These are phyloP conservation scores for Catharus fuscescens DNA, from an alignment of 2,113 vertebrate genomes.

Conservation along the genomic window DNA sequence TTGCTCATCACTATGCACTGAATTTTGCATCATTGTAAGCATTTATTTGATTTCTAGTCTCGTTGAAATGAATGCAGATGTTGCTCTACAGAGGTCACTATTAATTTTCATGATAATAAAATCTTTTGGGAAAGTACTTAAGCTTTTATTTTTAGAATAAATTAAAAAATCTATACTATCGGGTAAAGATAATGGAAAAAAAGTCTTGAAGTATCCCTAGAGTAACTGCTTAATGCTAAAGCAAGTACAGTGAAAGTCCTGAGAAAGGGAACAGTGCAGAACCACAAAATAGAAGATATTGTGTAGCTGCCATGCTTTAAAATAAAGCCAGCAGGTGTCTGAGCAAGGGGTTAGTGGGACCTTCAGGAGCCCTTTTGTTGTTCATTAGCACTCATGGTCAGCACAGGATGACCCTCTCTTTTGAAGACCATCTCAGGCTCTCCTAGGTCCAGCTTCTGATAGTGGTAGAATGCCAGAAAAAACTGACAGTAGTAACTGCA, in stretches of 20 bases:
- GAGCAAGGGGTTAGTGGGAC: not conserved
- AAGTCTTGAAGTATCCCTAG: not conserved
- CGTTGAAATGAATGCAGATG: not conserved
- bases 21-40: not conserved
- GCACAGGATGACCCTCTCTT: not conserved
- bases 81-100: not conserved
- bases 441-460: not conserved
- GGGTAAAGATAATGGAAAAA: not conserved
- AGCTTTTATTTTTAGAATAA: not conserved
- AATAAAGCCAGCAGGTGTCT: not conserved
- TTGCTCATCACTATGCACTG: not conserved
- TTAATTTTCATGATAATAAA: not conserved
- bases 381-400: not conserved
- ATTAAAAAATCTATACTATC: not conserved
- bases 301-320: not conserved
- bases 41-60: not conserved
- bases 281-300: not conserved
- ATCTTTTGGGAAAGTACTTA: not conserved
- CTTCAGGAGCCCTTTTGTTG: not conserved
- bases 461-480: not conserved
- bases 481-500: not conserved
- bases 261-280: not conserved
- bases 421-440: not conserved
- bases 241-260: not conserved
- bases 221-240: not conserved